Conservation (phyloP, 2,888 invertebrate genomes). For the Emesis castigata region DNA sequence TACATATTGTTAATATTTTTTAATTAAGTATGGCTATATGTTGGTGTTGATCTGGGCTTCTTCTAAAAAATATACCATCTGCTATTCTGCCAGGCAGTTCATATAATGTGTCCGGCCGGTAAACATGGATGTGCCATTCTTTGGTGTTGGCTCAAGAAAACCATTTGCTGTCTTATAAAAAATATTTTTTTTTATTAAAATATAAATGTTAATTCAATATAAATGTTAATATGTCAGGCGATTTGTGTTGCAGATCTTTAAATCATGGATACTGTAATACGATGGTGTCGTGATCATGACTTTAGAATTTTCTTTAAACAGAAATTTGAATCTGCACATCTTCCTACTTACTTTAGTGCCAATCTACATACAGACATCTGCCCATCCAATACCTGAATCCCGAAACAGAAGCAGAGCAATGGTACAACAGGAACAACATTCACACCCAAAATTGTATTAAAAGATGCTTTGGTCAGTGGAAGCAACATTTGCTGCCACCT, state of each 20-base stretch:
- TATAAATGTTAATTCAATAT: no score
- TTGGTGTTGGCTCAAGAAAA: no score
- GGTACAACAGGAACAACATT: not conserved
- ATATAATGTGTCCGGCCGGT: no score
- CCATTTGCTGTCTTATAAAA: no score
- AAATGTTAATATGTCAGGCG: not conserved
- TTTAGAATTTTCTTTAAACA: slow-evolving; percentile 57
- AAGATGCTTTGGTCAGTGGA: not conserved
- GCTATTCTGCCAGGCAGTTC: no score
- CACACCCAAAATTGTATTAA: not conserved
- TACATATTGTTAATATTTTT: not conserved
- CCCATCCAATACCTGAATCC: no score
- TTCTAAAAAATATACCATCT: no score
- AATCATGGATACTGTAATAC: slow-evolving; percentile 43
- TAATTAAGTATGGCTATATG: not conserved
- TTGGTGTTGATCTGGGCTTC: no score
- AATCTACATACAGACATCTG: no score
- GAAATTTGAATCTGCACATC: slow-evolving; percentile 31
- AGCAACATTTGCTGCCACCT: not conserved
- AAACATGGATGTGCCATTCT: no score
- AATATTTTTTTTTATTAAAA: no score
- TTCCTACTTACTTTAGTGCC: not conserved
- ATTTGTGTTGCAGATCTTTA: not conserved
- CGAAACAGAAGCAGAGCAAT: not conserved
- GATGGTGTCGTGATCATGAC: slow-evolving; percentile 61